Conservation (phyloP, 2,113 vertebrate species). For the Panthera leo region DNA sequence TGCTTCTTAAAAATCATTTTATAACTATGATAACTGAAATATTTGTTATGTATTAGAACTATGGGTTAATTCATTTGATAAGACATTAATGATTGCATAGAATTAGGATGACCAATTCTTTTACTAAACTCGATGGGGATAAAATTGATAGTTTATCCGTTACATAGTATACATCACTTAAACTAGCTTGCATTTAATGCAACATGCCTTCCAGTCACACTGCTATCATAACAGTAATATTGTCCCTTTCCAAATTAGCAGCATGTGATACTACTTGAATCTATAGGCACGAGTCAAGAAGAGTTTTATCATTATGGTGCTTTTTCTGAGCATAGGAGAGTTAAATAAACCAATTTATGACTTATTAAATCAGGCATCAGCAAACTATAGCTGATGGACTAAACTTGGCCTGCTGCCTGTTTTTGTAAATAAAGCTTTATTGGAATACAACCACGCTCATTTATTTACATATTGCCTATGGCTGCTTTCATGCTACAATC, state of each 20-base stretch:
- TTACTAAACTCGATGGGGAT: background rate
- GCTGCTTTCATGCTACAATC: background rate
- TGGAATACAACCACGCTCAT: background rate
- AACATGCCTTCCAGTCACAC: background rate
- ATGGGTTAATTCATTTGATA: background rate
- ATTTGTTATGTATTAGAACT: background rate
- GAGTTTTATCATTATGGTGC: background rate
- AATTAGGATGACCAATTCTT: slow-evolving; percentile 21
- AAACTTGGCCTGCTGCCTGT: background rate
- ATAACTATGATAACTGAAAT: background rate
- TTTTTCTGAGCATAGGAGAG: background rate
- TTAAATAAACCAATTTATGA: background rate
- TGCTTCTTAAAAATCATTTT: background rate
- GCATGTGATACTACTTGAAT: background rate
- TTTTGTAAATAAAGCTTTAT: background rate
- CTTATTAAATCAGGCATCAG: background rate
- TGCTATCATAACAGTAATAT: background rate
- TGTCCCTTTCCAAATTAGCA: background rate
- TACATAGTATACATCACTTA: background rate
- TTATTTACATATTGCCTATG: background rate
- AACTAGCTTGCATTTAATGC: background rate
- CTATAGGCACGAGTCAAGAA: background rate
- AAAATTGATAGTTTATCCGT: background rate
- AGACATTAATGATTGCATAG: background rate
- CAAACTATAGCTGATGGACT: background rate